Percentiles rank a stretch among this genome's conserved stretches.
Conservation (phyloP, 1,140 invertebrate genomes). For the Papilio machaon region DNA sequence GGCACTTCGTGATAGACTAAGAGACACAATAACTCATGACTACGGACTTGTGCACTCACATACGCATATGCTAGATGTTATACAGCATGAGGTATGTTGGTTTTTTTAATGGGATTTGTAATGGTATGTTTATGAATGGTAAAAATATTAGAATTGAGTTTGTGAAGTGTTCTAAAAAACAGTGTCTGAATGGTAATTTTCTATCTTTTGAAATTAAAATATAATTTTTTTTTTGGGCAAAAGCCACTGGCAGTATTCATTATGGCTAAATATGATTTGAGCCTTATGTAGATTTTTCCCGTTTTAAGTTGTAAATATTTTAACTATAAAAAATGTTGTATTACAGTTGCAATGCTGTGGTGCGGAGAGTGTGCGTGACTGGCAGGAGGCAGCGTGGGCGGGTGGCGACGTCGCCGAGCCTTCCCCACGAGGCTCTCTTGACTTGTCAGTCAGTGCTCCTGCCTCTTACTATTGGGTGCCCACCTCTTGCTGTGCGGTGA, state of each 20-base stretch:
- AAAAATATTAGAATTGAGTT: no score
- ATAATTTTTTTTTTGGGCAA: not conserved
- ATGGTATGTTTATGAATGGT: no score
- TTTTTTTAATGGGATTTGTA: not conserved
- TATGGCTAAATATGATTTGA: not conserved
- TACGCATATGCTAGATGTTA: conserved; percentile 64
- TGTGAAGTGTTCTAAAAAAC: no score
- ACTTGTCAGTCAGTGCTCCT: conserved; percentile 63
- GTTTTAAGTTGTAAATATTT: not conserved
- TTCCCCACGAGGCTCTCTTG: conserved; percentile 45
- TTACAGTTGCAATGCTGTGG: conserved; percentile 64
- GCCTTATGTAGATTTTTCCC: not conserved
- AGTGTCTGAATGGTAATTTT: no score
- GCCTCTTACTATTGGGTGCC: conserved; percentile 63
- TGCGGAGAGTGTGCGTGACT: conserved; percentile 60
- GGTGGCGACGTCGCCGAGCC: conserved; percentile 38
- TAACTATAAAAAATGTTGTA: not conserved
- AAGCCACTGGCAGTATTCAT: not conserved
- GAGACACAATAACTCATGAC: conserved; percentile 59
- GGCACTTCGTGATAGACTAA: conserved; percentile 60
- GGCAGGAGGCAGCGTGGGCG: conserved; percentile 64
- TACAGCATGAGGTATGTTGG: conserved; percentile 59
- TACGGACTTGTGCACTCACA: conserved; percentile 59
- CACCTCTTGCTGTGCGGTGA: conserved; percentile 58
- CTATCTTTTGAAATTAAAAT: no score